Percentiles rank a stretch among this genome's conserved stretches.
Evolutionary conservation across 2,888 invertebrate species (phyloP).

Genomic region (Campoplex capitator): DNA sequence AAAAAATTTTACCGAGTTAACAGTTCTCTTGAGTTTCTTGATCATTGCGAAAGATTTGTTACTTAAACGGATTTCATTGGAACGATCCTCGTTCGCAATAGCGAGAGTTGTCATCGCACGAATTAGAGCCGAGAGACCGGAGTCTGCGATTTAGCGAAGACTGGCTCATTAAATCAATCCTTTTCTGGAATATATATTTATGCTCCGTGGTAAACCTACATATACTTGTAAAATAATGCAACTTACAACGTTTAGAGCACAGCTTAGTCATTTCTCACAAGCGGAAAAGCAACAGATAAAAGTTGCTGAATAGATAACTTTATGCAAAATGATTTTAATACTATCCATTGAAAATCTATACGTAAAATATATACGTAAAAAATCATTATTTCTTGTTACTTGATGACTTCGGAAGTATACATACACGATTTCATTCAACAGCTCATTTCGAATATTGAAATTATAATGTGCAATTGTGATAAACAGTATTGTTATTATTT

Average conservation of each 20-base stretch:
- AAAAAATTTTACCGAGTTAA: neutral
- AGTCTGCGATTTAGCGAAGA: constrained; percentile 28
- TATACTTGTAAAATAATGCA: constrained; percentile 25
- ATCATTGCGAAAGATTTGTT: constrained; percentile 62
- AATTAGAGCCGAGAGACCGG: constrained; percentile 53
- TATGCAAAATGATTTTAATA: neutral
- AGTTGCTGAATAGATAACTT: neutral
- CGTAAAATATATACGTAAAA: neutral
- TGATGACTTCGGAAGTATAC: neutral
- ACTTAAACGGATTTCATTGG: constrained; percentile 35
- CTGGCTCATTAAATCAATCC: constrained; percentile 62
- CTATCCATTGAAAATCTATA: neutral
- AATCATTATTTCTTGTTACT: neutral
- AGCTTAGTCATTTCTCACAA: neutral
- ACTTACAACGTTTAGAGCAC: neutral
- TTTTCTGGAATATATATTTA: constrained; percentile 55
- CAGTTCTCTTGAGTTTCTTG: constrained; percentile 34
- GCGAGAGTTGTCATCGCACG: constrained; percentile 59
- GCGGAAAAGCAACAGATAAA: neutral
- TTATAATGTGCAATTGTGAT: neutral
- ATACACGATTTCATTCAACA: neutral
- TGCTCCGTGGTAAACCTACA: constrained; percentile 10
- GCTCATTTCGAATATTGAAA: neutral
- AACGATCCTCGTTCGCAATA: constrained; percentile 33
- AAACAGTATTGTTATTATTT: neutral